A percentile compares a stretch with the other conserved stretches of the same genome.
Conservation (phyloP, 1,140 invertebrate genomes). For the Heliothis virescens region DNA sequence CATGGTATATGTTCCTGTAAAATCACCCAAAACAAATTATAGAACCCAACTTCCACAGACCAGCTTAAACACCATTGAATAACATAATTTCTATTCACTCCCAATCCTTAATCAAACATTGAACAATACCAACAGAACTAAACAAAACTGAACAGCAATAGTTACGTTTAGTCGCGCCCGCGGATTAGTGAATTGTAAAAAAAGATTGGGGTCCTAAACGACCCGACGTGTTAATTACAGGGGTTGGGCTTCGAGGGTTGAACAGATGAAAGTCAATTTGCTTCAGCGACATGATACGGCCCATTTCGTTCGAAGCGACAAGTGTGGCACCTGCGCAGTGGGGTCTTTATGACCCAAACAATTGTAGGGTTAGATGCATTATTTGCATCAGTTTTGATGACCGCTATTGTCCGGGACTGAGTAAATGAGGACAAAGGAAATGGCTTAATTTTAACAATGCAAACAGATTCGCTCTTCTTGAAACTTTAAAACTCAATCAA, state of each 20-base stretch:
- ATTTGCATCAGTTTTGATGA: conserved; percentile 28
- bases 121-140: conserved; percentile 56
- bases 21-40: background rate
- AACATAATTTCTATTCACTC: conserved; percentile 47
- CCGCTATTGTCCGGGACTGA: background rate
- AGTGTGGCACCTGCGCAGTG: conserved; percentile 83
- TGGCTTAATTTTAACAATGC: background rate
- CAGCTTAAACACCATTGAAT: conserved; percentile 30
- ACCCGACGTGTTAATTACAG: conserved; percentile 86
- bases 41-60: background rate
- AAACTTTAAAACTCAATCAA: background rate
- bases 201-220: conserved; percentile 74
- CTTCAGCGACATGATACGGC: conserved; percentile 86
- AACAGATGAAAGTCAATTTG: conserved; percentile 86
- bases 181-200: conserved; percentile 85
- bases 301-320: conserved; percentile 84
- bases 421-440: conserved; percentile 23
- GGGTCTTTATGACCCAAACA: conserved; percentile 52
- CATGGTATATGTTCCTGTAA: background rate
- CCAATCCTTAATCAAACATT: conserved; percentile 51
- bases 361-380: conserved; percentile 45
- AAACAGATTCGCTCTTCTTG: background rate
- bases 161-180: conserved; percentile 79
- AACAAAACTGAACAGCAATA: conserved; percentile 66
- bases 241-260: conserved; percentile 79